These are phyloP conservation scores for Taenioides sp. DNA, from an alignment of 2,797 vertebrate species.

Conservation along the genomic window DNA sequence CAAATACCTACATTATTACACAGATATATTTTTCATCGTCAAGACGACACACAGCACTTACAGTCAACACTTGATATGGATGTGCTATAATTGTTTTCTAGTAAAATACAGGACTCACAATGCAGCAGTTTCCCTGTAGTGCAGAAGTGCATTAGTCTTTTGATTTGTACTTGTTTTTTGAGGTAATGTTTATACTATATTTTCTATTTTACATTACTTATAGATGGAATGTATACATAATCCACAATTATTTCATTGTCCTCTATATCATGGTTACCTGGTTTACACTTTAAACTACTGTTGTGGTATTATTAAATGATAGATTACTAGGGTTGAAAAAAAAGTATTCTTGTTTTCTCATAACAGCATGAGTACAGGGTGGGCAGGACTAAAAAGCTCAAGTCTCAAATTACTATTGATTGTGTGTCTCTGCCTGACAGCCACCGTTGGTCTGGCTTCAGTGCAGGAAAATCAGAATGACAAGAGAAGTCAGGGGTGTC, in stretches of 20 bases:
- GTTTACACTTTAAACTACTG: constrained; percentile 16
- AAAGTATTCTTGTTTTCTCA: constrained; percentile 22
- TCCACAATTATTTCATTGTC: constrained; percentile 24
- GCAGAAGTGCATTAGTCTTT: constrained; percentile 62
- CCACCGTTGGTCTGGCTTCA: constrained; percentile 10
- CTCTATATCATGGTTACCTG: constrained; percentile 15
- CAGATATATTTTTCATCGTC: constrained; percentile 63
- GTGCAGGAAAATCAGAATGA: constrained; percentile 6
- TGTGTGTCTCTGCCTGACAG: constrained; percentile 6
- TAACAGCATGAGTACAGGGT: constrained; percentile 11
- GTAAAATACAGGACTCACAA: constrained; percentile 58
- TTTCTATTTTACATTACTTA: constrained; percentile 38
- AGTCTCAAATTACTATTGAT: constrained; percentile 9
- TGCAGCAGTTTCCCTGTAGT: constrained; percentile 56
- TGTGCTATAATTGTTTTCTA: constrained; percentile 60
- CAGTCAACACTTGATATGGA: constrained; percentile 55
- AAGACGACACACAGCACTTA: constrained; percentile 57
- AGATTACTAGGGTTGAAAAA: constrained; percentile 13
- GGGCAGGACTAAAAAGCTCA: constrained; percentile 14
- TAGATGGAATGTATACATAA: constrained; percentile 30
- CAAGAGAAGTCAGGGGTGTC: neutral
- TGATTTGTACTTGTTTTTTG: constrained; percentile 47
- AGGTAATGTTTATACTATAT: constrained; percentile 40
- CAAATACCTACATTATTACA: constrained; percentile 60
- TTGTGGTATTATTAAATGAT: constrained; percentile 21